Base-by-base conservation (phyloP, 2,113 vertebrate species). In the Irena cyanogastra region DNA sequence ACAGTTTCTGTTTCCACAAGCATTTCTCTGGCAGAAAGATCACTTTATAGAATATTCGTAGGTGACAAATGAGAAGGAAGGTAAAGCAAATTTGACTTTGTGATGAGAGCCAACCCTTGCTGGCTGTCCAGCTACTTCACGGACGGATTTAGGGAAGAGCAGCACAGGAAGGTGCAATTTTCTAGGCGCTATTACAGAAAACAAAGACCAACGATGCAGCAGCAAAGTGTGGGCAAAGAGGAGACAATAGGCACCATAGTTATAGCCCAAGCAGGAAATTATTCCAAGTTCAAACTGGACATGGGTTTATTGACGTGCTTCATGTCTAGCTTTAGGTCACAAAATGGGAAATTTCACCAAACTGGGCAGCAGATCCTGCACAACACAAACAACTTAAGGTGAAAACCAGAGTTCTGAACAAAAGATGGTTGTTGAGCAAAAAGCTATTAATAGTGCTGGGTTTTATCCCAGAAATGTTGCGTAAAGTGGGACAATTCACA, bases 361-460 rank as follows among this genome's bases (percentile, higher is more conserved):
- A 60, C 10, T 47, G 52, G 57, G 19, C 77, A 79, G 41, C 64
- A 71, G 70, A 85, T 76, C 53, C 81, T 33, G 53, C 49, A 42
- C 77, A 89, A 79, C 57, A 87, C 72, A 89, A 87, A 95, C 81
- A 95, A 75, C 31, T 83, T 91, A 96, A 96, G 96, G 96, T 96
- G 87, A 95, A 94, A 87, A 82, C 15, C 81, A 87, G 91, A 87
- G 41, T 50, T 89, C 81, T 64, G 81, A 96, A 96, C 95, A 95
- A 96, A 96, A 92, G 91, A 95, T 24, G 41, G 61, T 45, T 94
- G 74, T 96, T 96, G 91, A 95, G 84, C 93, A 96, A 95, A 96
- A 83, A 57, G 41, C 89, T 97, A 95, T 96, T 96, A 94, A 95
- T 97, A 96, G 94, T 84, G 39, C 65, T 97, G 95, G 95, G 93